Percentiles rank a stretch among this genome's conserved stretches.
phyloP scores from a whole-genome alignment of 2,113 vertebrate genomes.

The Urocitellus parryii region DNA sequence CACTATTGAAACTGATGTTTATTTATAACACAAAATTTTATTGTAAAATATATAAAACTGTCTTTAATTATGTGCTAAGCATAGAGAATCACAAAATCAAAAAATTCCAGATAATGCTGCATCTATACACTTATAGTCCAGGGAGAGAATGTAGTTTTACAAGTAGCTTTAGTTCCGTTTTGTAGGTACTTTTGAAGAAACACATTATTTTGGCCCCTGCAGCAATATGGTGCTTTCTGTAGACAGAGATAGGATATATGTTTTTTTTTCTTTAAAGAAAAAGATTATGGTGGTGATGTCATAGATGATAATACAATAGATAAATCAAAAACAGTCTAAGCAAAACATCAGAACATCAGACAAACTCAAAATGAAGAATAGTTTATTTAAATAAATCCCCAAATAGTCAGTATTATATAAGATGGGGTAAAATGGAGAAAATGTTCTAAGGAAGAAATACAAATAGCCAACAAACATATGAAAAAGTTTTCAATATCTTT shows the following conservation, averaged over 20 bases:
- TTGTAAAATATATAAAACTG: neutral
- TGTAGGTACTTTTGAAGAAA: neutral
- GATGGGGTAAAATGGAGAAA: neutral
- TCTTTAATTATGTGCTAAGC: neutral
- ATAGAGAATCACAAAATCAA: neutral
- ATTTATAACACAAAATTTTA: neutral
- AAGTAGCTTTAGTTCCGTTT: neutral
- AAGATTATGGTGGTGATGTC: neutral
- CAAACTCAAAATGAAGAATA: constrained; percentile 21
- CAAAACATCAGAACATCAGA: neutral
- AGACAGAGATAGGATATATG: neutral
- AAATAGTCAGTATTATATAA: neutral
- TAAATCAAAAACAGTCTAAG: neutral
- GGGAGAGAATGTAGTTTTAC: neutral
- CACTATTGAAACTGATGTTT: neutral
- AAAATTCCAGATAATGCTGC: neutral
- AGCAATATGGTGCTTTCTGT: neutral
- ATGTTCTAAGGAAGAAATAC: neutral
- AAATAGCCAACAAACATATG: too few species aligned
- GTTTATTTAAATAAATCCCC: neutral
- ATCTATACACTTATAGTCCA: neutral
- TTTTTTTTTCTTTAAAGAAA: neutral
- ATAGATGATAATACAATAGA: neutral
- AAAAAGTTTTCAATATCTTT: too few species aligned
- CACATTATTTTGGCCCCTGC: neutral